These are phyloP conservation scores for Mixornis gularis DNA, from an alignment of 2,113 vertebrate genomes.

Conservation along the genomic window DNA sequence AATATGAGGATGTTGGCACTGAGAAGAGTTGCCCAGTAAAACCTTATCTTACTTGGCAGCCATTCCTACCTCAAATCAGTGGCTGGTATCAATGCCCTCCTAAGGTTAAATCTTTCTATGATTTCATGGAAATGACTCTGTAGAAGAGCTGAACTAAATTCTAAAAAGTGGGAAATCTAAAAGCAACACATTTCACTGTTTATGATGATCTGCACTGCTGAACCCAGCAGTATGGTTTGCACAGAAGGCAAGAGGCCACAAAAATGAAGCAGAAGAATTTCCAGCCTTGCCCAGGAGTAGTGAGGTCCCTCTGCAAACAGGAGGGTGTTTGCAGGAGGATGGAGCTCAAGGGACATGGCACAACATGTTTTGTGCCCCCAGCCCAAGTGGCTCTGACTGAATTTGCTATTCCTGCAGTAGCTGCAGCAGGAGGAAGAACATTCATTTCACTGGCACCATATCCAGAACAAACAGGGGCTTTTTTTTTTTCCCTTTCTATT, in stretches of 20 bases:
- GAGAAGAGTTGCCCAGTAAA: background rate
- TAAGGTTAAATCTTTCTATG: background rate
- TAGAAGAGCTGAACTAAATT: background rate
- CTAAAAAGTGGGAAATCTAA: background rate
- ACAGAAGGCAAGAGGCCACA: background rate
- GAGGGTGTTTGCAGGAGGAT: background rate
- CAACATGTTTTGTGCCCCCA: background rate
- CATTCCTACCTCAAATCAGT: background rate
- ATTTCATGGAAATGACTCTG: background rate
- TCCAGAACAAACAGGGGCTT: slow-evolving; percentile 4
- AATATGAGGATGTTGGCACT: background rate
- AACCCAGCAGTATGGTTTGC: background rate
- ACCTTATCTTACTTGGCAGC: background rate
- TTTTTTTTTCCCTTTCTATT: background rate
- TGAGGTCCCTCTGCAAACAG: background rate
- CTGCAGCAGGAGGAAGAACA: background rate
- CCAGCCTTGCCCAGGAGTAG: background rate
- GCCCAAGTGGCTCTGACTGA: background rate
- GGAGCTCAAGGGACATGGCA: background rate
- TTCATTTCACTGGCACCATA: background rate
- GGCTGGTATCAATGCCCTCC: background rate
- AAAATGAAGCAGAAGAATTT: background rate
- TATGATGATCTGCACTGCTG: background rate
- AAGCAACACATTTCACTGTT: background rate
- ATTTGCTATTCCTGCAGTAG: background rate